Evolutionary conservation across 1,140 invertebrate genomes (phyloP), one percentile per base, ranked within the genome.

Genomic region (Adoxophyes honmai): DNA sequence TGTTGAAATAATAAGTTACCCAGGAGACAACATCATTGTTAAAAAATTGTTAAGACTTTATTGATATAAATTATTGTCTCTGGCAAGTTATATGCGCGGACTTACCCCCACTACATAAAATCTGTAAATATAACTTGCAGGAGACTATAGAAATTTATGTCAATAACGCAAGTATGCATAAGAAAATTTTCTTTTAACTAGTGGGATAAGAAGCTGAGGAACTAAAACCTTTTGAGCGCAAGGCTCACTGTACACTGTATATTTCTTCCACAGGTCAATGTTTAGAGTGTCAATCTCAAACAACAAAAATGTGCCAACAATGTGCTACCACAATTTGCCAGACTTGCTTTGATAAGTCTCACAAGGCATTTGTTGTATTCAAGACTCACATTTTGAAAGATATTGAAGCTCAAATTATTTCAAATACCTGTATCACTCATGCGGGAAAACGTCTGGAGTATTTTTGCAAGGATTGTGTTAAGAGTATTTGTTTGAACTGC

Each of bases 361-460:
- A 88, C 44, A 86, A 83, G 48, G 82, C 78, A 56, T 88, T 83
- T 62, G 58, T 80, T 16, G 78, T 86, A 48, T 86, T 86, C 51
- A 77, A 75, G 64, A 84, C 78, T 34, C 83, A 88, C 69, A 21
- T 66, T 0, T 62, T 84, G 1, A 61, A 70, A 52, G 67, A 71
- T 54, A 81, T 86, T 55, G 74, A 36, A 53, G 14, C 5, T 9
- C 34, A 36, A 53, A 8, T 16, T 4, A n/a, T 28, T n/a, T 7
- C 52, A 5, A 36, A 18, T 53, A 53, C 14, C 34, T 53, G 42
- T 18, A 11, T 11, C 11, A 8, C 21, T 14, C 42, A 48, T 48
- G 6, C 5, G 1, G 16, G 21, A 18, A 48, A 48, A 48, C 11
- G 16, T 10, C 18, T 48, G 3, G 18, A 48, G 9, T 48, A 48